Evolutionary conservation across 2,113 vertebrate genomes (phyloP), one percentile per base, ranked within the genome.

Genomic region (Sceloporus tristichus): DNA sequence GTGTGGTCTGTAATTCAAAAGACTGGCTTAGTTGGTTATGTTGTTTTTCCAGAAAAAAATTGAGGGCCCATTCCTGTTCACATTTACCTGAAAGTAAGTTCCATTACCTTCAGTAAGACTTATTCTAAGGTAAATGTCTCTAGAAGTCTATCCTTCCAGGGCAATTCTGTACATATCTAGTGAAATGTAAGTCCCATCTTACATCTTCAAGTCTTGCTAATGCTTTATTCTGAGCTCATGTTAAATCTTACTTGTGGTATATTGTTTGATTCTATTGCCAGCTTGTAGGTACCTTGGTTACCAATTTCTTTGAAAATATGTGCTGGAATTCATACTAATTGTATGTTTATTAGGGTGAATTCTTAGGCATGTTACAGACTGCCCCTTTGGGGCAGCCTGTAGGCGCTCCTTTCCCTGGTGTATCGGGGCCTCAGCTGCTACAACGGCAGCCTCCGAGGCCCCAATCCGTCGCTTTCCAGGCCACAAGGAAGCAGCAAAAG

Each of bases 1-100:
- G 27, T 40, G 53, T 86, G 80, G 84, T 38, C 78, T 42, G 19
- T 4, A 38, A 34, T 88, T 9, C 65, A 75, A 94, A 90, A 87
- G 10, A 73, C 40, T 74, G 42, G 21, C 19, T 84, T 74, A 56
- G 40, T 91, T 90, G 81, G 48, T 89, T 82, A 2, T 79, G 71
- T 89, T 88, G 8, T n/a, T 65, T 4, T 83, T 85, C 38, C 4
- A 74, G 66, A 79, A 18, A 23, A 16, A 59, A 54, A 76, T 23
- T 38, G 40, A 70, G 87, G 25, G 71, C 87, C 16, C 40, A 42
- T 48, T 81, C 54, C 34, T 25, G 2, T 66, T 23, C 9, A 70
- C 19, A 3, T 83, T 83, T 83, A n/a, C 42, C 0, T n/a, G 23
- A 38, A 40, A 82, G 21, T 27, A 82, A 23, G 38, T 82, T 70